These are phyloP conservation scores for Syngnathus typhle DNA, from an alignment of 2,113 vertebrate genomes.

Conservation along the genomic window DNA sequence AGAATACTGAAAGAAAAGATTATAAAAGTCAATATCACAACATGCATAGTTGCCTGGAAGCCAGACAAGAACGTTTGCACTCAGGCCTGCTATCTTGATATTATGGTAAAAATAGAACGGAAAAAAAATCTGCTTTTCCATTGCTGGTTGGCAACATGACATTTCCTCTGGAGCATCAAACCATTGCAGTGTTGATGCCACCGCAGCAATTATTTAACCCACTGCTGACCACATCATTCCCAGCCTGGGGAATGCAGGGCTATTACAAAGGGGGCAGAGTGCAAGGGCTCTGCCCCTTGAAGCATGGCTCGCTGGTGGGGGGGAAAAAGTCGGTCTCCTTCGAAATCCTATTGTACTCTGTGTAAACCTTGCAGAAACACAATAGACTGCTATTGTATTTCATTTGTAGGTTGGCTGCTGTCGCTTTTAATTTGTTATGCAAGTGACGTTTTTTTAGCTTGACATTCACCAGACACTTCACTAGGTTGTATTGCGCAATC, in stretches of 20 bases:
- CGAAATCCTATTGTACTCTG: not conserved
- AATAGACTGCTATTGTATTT: not conserved
- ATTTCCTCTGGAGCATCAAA: slow-evolving; percentile 8
- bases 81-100: slow-evolving; percentile 4
- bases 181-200: slow-evolving; percentile 3
- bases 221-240: slow-evolving; percentile 12
- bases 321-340: not conserved
- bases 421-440: not conserved
- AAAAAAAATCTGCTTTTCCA: not conserved
- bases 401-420: not conserved
- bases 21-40: slow-evolving; percentile 8
- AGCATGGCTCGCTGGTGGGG: not conserved
- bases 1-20: slow-evolving; percentile 7
- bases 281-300: not conserved
- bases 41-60: slow-evolving; percentile 7
- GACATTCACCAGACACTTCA: not conserved
- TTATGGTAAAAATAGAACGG: slow-evolving; percentile 8
- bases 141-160: not conserved
- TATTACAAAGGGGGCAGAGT: not conserved
- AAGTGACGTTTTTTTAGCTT: not conserved
- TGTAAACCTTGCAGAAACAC: not conserved
- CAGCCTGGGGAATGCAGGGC: not conserved
- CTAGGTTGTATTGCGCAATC: not conserved
- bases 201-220: slow-evolving; percentile 7
- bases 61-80: slow-evolving; percentile 3